phyloP scores from a whole-genome alignment of 2,888 invertebrate species.

The Lacanobia oleracea region DNA sequence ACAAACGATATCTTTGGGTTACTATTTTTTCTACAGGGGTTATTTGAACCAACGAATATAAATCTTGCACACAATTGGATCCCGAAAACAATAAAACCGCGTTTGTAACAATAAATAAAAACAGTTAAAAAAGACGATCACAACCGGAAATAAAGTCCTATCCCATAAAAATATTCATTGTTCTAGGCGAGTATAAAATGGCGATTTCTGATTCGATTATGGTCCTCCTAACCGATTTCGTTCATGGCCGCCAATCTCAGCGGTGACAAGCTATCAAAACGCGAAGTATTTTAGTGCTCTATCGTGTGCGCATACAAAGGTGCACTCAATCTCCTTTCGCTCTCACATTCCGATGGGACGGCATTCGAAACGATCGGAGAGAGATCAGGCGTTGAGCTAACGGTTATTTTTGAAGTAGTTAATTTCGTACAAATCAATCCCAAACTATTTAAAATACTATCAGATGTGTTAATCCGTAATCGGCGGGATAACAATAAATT shows the following conservation, averaged over 20 bases:
- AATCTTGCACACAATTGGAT: background rate
- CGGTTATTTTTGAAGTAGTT: no score
- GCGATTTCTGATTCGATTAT: conserved; percentile 2
- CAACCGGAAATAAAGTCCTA: conserved; percentile 6
- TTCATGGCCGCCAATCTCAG: background rate
- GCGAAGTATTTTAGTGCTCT: background rate
- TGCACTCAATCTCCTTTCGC: background rate
- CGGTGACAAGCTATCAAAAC: background rate
- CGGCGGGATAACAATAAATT: no score
- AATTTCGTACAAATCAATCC: no score
- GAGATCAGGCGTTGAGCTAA: background rate
- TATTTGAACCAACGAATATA: background rate
- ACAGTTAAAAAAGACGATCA: conserved; percentile 9
- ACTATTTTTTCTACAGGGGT: background rate
- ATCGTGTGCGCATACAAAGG: background rate
- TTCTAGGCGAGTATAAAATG: conserved; percentile 17
- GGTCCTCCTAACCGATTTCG: background rate
- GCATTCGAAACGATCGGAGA: background rate
- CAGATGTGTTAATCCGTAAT: no score
- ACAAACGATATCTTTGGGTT: background rate
- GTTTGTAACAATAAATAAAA: conserved; percentile 24
- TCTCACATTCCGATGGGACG: background rate
- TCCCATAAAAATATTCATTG: conserved; percentile 36
- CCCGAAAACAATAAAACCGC: conserved; percentile 9
- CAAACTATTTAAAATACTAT: no score